Evolutionary conservation across 1,140 invertebrate genomes (phyloP), one percentile per base, ranked within the genome.

Genomic region (Sinonovacula constricta): DNA sequence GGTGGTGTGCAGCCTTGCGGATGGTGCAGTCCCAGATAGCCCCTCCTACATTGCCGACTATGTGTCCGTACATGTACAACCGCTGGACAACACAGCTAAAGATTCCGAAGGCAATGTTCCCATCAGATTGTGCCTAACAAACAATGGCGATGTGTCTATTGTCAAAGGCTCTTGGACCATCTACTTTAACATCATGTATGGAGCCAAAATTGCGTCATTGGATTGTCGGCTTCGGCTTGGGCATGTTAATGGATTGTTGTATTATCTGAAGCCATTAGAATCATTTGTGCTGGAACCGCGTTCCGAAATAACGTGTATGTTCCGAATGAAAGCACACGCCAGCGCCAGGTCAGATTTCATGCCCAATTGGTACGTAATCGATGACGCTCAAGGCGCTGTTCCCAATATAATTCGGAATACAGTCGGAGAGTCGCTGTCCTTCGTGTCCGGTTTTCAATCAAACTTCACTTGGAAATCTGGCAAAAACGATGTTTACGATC

Each of bases 131-230:
- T 68, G 51, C 2, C 59, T 88, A n/a, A 85, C 80, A 34, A 88
- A 88, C 74, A 77, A 36, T 7, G 87, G 87, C 1, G 12, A 39
- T 15, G 49, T 63, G 14, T 12, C 71, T 0, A 80, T 87, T 3
- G 65, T 62, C n/a, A 36, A 22, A 7, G 45, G 62, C 22, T 80
- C 79, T 10, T 89, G 88, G 88, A 69, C 31, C 10, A 80, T 89
- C 36, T 84, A 81, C 51, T 85, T 87, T 54, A 81, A 77, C 54
- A 80, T 82, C 56, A 76, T 84, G 39, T 45, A 45, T n/a, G 79
- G 82, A 1, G 18, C 36, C 7, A 36, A 80, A 1, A 22, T 69
- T 5, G 63, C 63, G 18, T 45, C 54, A 12, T 18, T 65, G n/a
- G 34, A 10, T 15, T 22, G 12, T 15, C 65, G 75, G 0, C 34